Conservation (phyloP, 2,113 vertebrate genomes). For the Rhegmatorhina hoffmannsi region DNA sequence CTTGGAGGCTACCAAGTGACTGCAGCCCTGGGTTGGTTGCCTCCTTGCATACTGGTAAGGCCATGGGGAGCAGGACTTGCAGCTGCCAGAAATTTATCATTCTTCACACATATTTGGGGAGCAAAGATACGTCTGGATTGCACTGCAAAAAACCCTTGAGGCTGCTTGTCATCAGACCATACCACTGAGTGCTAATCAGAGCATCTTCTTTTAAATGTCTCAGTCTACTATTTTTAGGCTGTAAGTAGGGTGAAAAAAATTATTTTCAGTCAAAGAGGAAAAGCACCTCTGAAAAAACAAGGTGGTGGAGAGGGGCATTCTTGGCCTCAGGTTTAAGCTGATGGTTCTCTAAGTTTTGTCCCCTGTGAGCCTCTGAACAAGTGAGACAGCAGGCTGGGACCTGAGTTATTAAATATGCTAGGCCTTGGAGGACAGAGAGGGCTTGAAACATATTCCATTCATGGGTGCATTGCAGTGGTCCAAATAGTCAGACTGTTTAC, state of each 20-base stretch:
- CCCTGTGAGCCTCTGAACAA: neutral
- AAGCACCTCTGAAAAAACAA: neutral
- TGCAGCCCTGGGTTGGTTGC: neutral
- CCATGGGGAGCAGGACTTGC: neutral
- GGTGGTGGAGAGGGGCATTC: neutral
- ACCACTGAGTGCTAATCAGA: neutral
- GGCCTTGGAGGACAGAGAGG: neutral
- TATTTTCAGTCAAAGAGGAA: neutral
- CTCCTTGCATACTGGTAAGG: neutral
- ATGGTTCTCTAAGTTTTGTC: neutral
- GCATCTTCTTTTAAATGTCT: neutral
- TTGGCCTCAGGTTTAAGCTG: neutral
- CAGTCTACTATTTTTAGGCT: neutral
- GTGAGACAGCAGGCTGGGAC: neutral
- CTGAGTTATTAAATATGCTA: neutral
- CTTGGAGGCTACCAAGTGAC: rapidly evolving
- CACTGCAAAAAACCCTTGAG: neutral
- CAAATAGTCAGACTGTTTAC: neutral
- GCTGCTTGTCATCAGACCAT: neutral
- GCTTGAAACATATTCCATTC: neutral
- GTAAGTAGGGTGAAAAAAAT: neutral
- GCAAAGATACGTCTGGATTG: neutral
- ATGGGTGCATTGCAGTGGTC: neutral
- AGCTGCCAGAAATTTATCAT: neutral
- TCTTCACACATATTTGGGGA: neutral